Percentiles rank a stretch among this genome's conserved stretches.
Evolutionary conservation across 1,140 invertebrate species (phyloP).

Genomic region (Pteromalus puparum): DNA sequence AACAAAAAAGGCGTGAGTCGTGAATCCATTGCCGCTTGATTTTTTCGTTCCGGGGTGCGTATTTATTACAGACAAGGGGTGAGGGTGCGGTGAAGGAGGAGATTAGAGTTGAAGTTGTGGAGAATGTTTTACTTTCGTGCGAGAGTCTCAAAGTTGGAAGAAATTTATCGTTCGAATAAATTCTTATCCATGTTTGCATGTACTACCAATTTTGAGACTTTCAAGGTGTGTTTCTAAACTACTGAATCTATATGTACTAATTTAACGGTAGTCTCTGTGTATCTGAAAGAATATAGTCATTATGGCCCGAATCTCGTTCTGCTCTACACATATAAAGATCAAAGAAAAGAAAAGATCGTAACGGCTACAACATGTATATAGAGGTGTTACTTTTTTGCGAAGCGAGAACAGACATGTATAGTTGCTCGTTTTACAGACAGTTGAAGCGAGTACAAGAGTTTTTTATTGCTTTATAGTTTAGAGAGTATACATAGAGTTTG

Average conservation of each 20-base stretch:
- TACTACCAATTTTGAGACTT: not conserved
- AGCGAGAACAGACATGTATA: not conserved
- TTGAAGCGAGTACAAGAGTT: too few relatives aligned
- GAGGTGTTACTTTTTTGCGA: not conserved
- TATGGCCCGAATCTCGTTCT: not conserved
- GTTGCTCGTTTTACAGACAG: not conserved
- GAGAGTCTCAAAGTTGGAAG: not conserved
- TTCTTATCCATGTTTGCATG: not conserved
- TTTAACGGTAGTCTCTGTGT: not conserved
- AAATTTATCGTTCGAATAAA: not conserved
- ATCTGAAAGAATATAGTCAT: not conserved
- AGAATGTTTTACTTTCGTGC: not conserved
- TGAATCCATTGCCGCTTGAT: conserved; percentile 21
- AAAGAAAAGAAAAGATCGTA: too few relatives aligned
- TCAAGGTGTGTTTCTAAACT: not conserved
- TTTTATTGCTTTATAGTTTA: not conserved
- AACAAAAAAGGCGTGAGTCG: conserved; percentile 49
- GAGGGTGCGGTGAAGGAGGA: not conserved
- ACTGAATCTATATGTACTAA: not conserved
- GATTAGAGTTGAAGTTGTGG: not conserved
- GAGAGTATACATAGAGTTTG: not conserved
- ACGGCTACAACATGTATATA: too few relatives aligned
- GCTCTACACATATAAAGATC: too few relatives aligned
- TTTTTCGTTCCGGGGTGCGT: conserved; percentile 10
- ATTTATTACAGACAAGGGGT: not conserved